Evolutionary conservation across 2,113 vertebrate species (phyloP).

Genomic region (Petromus typicus): DNA sequence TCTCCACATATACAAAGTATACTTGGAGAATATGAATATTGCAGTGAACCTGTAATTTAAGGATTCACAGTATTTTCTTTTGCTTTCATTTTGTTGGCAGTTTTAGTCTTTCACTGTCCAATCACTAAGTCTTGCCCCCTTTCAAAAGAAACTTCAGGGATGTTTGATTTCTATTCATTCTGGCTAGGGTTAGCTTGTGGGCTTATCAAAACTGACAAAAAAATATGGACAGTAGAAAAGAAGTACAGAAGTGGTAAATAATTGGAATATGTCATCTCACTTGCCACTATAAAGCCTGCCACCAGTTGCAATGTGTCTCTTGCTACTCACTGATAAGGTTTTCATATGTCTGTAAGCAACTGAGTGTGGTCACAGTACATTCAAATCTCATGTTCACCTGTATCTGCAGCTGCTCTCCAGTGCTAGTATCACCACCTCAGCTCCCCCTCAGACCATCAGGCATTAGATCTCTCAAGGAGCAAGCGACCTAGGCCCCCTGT

Average conservation of each 20-base stretch:
- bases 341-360: background rate
- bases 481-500: background rate
- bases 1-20: background rate
- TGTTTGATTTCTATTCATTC: background rate
- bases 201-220: background rate
- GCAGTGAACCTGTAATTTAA: background rate
- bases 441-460: background rate
- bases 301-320: background rate
- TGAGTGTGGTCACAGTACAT: background rate
- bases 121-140: background rate
- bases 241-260: background rate
- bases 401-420: background rate
- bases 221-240: background rate
- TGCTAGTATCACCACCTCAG: background rate
- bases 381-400: background rate
- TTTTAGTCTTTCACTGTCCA: background rate
- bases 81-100: background rate
- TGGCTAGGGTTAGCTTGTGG: background rate
- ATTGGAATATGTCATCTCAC: background rate
- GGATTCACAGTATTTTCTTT: background rate
- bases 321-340: background rate
- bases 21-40: background rate
- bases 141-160: background rate
- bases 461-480: too few species aligned
- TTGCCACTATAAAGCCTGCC: background rate